Percentiles rank a stretch among this genome's conserved stretches.
phyloP scores from a whole-genome alignment of 2,888 invertebrate species.

The Cabera pusaria region DNA sequence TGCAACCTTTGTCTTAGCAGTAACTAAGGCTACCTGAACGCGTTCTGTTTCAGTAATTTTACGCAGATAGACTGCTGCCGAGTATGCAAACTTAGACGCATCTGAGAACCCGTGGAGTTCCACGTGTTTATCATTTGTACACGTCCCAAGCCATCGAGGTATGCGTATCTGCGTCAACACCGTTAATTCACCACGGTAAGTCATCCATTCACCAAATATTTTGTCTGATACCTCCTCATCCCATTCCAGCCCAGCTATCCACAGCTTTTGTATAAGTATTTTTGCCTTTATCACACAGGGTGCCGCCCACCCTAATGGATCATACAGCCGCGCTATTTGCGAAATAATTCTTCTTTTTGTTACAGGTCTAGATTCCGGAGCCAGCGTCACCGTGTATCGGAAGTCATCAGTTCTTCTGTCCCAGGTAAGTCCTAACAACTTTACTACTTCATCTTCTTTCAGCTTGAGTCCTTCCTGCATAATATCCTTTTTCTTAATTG shows the following conservation, averaged over 20 bases:
- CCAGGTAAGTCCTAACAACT: conserved; percentile 40
- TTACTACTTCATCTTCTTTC: conserved; percentile 29
- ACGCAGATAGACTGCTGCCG: conserved; percentile 26
- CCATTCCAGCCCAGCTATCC: conserved; percentile 39
- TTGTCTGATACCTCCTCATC: conserved; percentile 30
- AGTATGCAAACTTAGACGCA: conserved; percentile 27
- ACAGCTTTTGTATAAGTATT: conserved; percentile 40
- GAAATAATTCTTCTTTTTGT: conserved; percentile 43
- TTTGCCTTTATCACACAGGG: conserved; percentile 37
- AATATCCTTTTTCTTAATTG: conserved; percentile 32
- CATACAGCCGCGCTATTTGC: conserved; percentile 38
- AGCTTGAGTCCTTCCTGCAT: conserved; percentile 30
- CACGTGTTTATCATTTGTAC: conserved; percentile 3
- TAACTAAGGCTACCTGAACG: conserved; percentile 7
- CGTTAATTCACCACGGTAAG: conserved; percentile 3
- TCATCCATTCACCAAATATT: conserved; percentile 12
- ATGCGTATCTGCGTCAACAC: conserved; percentile 7
- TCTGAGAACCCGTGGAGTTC: conserved; percentile 32
- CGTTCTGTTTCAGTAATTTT: conserved; percentile 13
- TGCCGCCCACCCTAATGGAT: conserved; percentile 43
- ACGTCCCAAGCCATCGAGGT: conserved; percentile 19
- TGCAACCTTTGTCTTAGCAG: conserved; percentile 25
- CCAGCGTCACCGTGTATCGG: conserved; percentile 31
- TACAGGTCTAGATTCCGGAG: conserved; percentile 20
- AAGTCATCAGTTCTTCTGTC: conserved; percentile 32